Conservation (phyloP, 2,888 invertebrate species). For the Synergus laeviventris region DNA sequence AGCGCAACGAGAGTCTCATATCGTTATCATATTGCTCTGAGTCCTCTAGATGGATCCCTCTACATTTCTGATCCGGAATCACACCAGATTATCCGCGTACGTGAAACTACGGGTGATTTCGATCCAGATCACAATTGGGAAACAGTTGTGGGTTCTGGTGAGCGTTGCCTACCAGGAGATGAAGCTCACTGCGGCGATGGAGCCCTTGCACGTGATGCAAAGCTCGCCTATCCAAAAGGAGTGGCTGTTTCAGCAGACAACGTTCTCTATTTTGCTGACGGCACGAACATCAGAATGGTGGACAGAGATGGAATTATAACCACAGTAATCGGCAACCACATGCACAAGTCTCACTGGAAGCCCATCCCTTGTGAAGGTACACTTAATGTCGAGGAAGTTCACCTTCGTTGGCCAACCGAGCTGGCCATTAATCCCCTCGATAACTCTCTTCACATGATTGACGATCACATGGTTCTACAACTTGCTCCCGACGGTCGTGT, state of each 20-base stretch:
- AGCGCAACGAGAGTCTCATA: slow-evolving; percentile 96
- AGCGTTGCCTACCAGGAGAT: slow-evolving; percentile 94
- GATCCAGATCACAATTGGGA: slow-evolving; percentile 97
- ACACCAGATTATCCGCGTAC: slow-evolving; percentile 93
- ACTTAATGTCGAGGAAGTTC: slow-evolving; percentile 93
- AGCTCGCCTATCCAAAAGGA: slow-evolving; percentile 96
- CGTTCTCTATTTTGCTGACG: slow-evolving; percentile 95
- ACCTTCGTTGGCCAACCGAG: slow-evolving; percentile 97
- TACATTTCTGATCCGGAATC: slow-evolving; percentile 98
- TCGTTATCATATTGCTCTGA: slow-evolving; percentile 96
- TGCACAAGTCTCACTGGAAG: slow-evolving; percentile 96
- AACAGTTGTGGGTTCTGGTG: slow-evolving; percentile 95
- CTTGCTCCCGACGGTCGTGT: slow-evolving; percentile 94
- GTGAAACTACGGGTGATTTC: slow-evolving; percentile 87
- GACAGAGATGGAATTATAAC: slow-evolving; percentile 94
- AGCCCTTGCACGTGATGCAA: slow-evolving; percentile 93
- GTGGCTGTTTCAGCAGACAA: slow-evolving; percentile 96
- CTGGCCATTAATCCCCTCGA: slow-evolving; percentile 95
- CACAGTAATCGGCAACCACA: slow-evolving; percentile 94
- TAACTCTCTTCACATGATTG: slow-evolving; percentile 95
- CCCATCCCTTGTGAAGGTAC: slow-evolving; percentile 95
- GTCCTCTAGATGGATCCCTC: slow-evolving; percentile 94
- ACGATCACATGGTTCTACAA: slow-evolving; percentile 96
- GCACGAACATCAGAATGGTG: slow-evolving; percentile 95
- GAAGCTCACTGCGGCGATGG: slow-evolving; percentile 98